Conservation (phyloP, 2,888 invertebrate genomes). For the Melieria picta region DNA sequence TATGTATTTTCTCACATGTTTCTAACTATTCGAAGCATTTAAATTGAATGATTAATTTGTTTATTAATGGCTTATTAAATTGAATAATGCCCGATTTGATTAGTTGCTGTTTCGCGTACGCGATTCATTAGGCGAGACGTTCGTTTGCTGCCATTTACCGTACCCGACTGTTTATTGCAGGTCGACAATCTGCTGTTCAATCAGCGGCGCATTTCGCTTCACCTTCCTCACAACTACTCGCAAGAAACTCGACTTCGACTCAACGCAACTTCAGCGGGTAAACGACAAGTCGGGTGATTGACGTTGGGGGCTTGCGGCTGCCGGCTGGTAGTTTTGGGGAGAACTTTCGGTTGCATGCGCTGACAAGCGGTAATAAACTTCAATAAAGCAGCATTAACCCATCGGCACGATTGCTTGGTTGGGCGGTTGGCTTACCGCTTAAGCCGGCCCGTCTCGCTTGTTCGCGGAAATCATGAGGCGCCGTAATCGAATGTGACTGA, state of each 20-base stretch:
- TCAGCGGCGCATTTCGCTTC: neutral
- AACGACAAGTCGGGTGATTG: neutral
- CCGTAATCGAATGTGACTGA: neutral
- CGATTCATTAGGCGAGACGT: neutral
- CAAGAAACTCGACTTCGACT: neutral
- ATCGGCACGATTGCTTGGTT: neutral
- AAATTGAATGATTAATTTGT: neutral
- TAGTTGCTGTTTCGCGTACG: too few relatives aligned
- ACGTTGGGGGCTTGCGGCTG: neutral
- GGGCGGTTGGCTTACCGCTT: neutral
- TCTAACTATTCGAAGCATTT: neutral
- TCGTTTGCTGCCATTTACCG: neutral
- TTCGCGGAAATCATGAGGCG: neutral
- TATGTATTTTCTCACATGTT: neutral
- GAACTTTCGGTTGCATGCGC: constrained; percentile 23
- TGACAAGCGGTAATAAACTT: constrained; percentile 34
- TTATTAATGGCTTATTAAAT: neutral
- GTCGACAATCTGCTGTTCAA: neutral
- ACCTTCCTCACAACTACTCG: neutral
- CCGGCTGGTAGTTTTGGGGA: neutral
- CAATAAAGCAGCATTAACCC: constrained; percentile 32
- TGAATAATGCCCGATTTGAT: too few relatives aligned
- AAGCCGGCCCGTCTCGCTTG: neutral
- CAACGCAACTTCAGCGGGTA: neutral
- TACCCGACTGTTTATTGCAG: neutral